Evolutionary conservation across 1,140 invertebrate species (phyloP), one percentile per base, ranked within the genome.

Genomic region (Caenorhabditis tropicalis): DNA sequence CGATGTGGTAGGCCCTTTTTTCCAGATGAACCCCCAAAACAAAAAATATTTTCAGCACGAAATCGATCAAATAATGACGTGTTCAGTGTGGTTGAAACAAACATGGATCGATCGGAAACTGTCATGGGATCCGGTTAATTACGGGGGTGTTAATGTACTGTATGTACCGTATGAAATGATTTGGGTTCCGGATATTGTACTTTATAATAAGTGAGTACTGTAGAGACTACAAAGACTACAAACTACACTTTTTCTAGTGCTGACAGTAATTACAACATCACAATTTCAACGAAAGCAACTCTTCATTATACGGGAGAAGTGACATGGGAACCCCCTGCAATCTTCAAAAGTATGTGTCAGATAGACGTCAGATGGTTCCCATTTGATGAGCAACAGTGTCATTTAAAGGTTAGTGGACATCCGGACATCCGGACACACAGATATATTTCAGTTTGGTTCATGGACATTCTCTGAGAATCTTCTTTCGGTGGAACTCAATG

Each of bases 261-360:
- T 33, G 93, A 93, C 86, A 93, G 93, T 12, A 92, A 93, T 82
- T 93, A 93, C 86, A 92, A 93, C 83, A 91, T 93, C 1, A 93
- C 93, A n/a, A 90, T 93, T 19, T 90, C 91, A 84, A 93, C 93
- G 6, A 93, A 93, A 85, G 93, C 93, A 7, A 93, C 92, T 0
- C 86, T 93, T 49, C 89, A 93, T 91, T 94, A 96, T 91, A 96
- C 96, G 91, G 98, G 98, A 33, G 24, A 95, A 93, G 96, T 98
- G 36, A 93, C 95, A 29, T 99, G 97, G 97, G 98, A 98, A 91
- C 97, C 97, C 43, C 96, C 96, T 70, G 97, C 97, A 9, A 98
- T 99, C 91, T 99, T 98, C 92, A 99, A 99, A 92, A 98, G 96
- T 7, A 98, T 96, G 1, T 99, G 98, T 81, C 90, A 91, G 86